Evolutionary conservation across 2,888 invertebrate species (phyloP), one percentile per base, ranked within the genome.

Genomic region (Opisthograptis luteolata): DNA sequence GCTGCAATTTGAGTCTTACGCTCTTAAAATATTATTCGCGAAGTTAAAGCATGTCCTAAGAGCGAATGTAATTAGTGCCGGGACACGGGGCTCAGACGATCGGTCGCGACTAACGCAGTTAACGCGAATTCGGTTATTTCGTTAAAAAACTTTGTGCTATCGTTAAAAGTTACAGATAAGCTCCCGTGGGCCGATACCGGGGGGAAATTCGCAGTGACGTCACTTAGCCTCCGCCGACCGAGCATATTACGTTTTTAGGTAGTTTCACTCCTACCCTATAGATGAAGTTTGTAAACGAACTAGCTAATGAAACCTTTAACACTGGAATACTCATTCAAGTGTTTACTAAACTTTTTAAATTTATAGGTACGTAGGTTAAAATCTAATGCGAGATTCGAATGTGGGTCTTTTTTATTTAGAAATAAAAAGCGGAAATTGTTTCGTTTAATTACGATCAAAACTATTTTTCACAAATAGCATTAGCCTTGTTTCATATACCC

Each of bases 81-180:
- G 42, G 59, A 55, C 59, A 44, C 49, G 46, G 49, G 27, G 43
- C 49, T 30, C 58, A 51, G 62, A 60, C 58, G 53, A 62, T 60
- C 57, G 62, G 59, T 35, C 30, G 31, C 46, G 51, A 39, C 55
- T 62, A 62, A 62, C 60, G 73, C 76, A 77, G 84, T 80, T 84
- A 81, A 71, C 80, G 79, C 69, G 66, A 83, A 87, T 87, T 87
- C 76, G 75, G 82, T 88, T 87, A 90, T 87, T 87, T 82, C 84
- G 84, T 87, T 88, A 87, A 87, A 87, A 88, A 89, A 88, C 85
- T 89, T 72, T 68, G 72, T 68, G 80, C 79, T 87, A 86, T 88
- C 86, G 87, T 87, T 86, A 87, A 88, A 90, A 89, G 87, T 88
- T 90, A 73, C 66, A 77, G 76, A 81, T 82, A 80, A 81, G 79